Evolutionary conservation across 2,113 vertebrate species (phyloP), one percentile per base, ranked within the genome.

Genomic region (Mesembrinibis cayennensis): DNA sequence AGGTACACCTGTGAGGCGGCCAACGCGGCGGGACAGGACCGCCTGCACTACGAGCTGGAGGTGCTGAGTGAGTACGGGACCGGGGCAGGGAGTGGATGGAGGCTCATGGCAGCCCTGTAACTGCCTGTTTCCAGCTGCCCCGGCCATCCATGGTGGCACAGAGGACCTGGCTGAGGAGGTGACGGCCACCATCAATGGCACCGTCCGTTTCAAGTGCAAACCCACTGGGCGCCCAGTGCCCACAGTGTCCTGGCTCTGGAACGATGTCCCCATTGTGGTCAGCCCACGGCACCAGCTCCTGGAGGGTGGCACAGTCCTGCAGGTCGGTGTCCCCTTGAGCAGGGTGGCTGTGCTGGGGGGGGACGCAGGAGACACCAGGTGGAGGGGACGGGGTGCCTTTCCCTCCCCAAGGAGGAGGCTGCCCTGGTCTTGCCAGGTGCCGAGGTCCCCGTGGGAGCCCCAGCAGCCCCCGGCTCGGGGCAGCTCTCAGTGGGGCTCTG

Each of bases 1-100:
- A 98, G 95, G 84, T 99, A 99, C 59, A 99, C 98, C 0, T 99
- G 99, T 27, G 98, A 98, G 97, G 99, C 99, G 1, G 95, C 99
- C 89, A 99, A 99, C 3, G 98, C 99, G 11, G 99, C 97, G 3
- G 99, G 99, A 23, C 97, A 97, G 89, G 99, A 99, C 89, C 98
- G 96, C 85, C 98, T 99, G 97, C 98, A 99, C 95, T 99, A 99
- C 29, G 93, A 99, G 69, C 98, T 99, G 95, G 97, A 98, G 71
- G 98, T 99, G 84, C 96, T 99, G 56, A 97, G 99, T 99, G 97
- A 98, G 98, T 96, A 70, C 5, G 6, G 55, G 19, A 11, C 2
- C 3, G 18, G 55, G 55, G 23, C 2, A 0, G 1, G 40, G n/a
- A 13, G 71, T 2, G 21, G 15, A 0, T 0, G 16, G 65, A 2